Conservation (phyloP, 1,140 invertebrate species). For the Frieseomelitta varia region DNA sequence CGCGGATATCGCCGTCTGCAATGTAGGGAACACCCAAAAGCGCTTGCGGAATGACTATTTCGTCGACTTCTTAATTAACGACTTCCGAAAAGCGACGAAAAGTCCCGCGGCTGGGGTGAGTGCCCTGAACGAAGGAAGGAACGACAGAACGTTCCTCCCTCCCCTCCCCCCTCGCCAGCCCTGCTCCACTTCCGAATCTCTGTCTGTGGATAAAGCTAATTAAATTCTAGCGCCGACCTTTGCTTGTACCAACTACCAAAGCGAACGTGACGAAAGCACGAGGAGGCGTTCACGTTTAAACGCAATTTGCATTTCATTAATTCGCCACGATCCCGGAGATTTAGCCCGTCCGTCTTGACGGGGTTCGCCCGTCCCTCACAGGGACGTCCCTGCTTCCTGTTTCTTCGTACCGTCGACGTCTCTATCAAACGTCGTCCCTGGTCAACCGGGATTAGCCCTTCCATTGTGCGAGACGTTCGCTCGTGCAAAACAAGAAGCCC, state of each 20-base stretch:
- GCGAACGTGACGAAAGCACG: constrained; percentile 70
- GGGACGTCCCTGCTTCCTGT: constrained; percentile 41
- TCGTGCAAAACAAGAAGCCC: too few species aligned
- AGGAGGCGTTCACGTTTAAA: constrained; percentile 72
- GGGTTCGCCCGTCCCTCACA: constrained; percentile 5
- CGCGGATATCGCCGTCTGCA: constrained; percentile 45
- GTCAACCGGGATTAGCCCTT: neutral
- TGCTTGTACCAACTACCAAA: constrained; percentile 56
- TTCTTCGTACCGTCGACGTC: neutral
- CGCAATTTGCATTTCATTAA: constrained; percentile 78
- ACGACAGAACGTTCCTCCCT: constrained; percentile 32
- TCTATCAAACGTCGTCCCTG: neutral
- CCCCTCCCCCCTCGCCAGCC: too few species aligned
- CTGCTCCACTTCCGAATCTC: constrained; percentile 56
- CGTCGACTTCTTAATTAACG: constrained; percentile 69
- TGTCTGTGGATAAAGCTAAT: constrained; percentile 75
- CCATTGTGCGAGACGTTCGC: too few species aligned
- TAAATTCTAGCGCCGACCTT: constrained; percentile 74
- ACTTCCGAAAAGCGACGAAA: constrained; percentile 67
- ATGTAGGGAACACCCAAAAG: constrained; percentile 30
- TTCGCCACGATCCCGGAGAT: constrained; percentile 67
- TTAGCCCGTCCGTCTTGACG: constrained; percentile 57
- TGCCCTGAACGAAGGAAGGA: constrained; percentile 6
- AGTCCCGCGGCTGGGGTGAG: constrained; percentile 1
- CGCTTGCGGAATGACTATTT: constrained; percentile 56